Conservation (phyloP, 2,888 invertebrate genomes). For the Amphiduros pacificus region DNA sequence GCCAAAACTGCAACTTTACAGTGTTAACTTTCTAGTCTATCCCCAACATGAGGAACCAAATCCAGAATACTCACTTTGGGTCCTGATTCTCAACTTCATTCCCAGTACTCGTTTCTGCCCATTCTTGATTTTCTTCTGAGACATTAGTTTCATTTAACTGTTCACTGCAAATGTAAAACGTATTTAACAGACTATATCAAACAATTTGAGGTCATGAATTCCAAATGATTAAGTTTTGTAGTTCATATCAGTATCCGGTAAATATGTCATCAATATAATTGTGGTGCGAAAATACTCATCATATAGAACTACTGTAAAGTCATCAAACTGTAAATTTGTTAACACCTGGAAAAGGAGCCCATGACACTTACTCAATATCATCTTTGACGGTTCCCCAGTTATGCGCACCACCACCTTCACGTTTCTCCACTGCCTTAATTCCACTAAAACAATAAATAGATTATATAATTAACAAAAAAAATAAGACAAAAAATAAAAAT, state of each 20-base stretch:
- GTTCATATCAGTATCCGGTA: too few species aligned
- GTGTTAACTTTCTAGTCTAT: too few species aligned
- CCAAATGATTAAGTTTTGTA: too few species aligned
- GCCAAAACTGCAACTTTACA: too few species aligned
- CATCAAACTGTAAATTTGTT: too few species aligned
- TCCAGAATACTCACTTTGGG: slow-evolving; percentile 14
- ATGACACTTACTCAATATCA: slow-evolving; percentile 75
- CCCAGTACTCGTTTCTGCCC: slow-evolving; percentile 30
- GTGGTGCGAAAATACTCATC: too few species aligned
- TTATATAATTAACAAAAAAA: background rate
- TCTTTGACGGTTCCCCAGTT: slow-evolving; percentile 96
- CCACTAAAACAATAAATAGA: slow-evolving; percentile 63
- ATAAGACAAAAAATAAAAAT: background rate
- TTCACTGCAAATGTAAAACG: slow-evolving; percentile 32
- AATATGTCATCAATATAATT: too few species aligned
- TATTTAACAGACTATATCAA: background rate
- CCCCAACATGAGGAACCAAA: too few species aligned
- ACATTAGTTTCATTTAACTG: slow-evolving; percentile 37
- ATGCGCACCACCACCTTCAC: slow-evolving; percentile 90
- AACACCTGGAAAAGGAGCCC: too few species aligned
- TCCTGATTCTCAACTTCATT: slow-evolving; percentile 43
- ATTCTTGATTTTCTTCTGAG: slow-evolving; percentile 38
- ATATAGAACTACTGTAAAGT: too few species aligned
- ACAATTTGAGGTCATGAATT: too few species aligned
- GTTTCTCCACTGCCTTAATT: slow-evolving; percentile 89